Base-by-base conservation (phyloP, 2,113 vertebrate species). In the Polyodon spathula region DNA sequence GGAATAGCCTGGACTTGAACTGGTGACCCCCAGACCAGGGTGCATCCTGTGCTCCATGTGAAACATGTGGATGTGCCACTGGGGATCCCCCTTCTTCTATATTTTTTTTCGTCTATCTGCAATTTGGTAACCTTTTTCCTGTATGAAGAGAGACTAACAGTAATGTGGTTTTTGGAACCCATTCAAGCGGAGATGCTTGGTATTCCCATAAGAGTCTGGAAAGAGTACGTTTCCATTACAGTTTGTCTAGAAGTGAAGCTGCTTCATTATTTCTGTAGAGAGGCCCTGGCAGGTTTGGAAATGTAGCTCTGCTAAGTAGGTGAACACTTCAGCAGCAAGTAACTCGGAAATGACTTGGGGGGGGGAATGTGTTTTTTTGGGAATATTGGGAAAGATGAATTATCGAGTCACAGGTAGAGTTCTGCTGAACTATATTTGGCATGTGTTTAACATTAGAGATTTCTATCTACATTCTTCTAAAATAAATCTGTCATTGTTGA, bases 171-270 rank as follows among this genome's bases (percentile, higher is more conserved):
- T 78, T 71, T 81, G 81, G 81, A 76, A 71, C 62, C 66, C 61
- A 56, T 53, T 82, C 76, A 79, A 74, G 70, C 77, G 71, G 83
- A 82, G 76, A 71, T 77, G 72, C 78, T 83, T 70, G 64, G 62
- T 82, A 71, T 88, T 90, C 84, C 84, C 84, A 73, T 4, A 4
- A 16, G 81, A 85, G 84, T 90, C 88, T 93, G 87, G 81, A 78
- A 84, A 80, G 80, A 54, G 66, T 79, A 74, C 67, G 68, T 84
- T 87, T 83, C 78, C 77, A 65, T 64, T 81, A 79, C 69, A 16
- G 78, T 67, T 73, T 52, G 64, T 85, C 82, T 61, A 8, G 68
- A 81, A 82, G 81, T 70, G 59, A 67, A 67, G 76, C 72, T 37
- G 12, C n/a, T 67, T 60, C 60, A 6, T 80, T 85, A 74, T 86